Conservation (phyloP, 2,888 invertebrate genomes). For the Erebia ligea region DNA sequence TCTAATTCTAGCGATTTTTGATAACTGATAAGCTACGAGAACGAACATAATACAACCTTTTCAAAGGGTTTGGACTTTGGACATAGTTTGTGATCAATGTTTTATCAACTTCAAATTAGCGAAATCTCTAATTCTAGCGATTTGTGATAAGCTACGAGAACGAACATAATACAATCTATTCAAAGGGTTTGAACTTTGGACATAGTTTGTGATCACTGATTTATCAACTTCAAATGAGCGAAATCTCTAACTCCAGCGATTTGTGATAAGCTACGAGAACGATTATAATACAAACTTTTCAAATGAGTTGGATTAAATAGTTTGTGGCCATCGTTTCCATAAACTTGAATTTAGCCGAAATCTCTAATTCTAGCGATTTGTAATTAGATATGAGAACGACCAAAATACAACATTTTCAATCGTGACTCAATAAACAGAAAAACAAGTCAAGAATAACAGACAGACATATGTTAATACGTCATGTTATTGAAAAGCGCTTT, state of each 20-base stretch:
- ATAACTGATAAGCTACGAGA: not conserved
- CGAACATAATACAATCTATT: not conserved
- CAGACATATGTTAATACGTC: not conserved
- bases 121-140: slow-evolving; percentile 15
- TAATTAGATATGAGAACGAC: too few relatives aligned
- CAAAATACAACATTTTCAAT: too few relatives aligned
- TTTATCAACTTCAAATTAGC: slow-evolving; percentile 4
- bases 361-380: too few relatives aligned
- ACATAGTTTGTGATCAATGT: not conserved
- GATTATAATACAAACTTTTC: too few relatives aligned
- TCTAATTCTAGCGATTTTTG: slow-evolving; percentile 17
- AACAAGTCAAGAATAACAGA: not conserved
- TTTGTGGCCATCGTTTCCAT: too few relatives aligned
- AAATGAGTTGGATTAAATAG: too few relatives aligned
- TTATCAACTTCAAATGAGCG: too few relatives aligned
- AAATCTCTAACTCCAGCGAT: too few relatives aligned
- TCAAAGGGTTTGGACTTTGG: not conserved
- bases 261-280: too few relatives aligned
- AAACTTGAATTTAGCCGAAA: too few relatives aligned
- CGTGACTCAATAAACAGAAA: too few relatives aligned
- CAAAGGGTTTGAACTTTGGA: not conserved
- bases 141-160: slow-evolving; percentile 4
- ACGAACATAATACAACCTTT: not conserved
- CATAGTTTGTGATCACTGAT: not conserved
- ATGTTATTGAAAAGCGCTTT: too few relatives aligned